Base-by-base conservation (phyloP, 2,113 vertebrate species). In the Heliornis fulica region DNA sequence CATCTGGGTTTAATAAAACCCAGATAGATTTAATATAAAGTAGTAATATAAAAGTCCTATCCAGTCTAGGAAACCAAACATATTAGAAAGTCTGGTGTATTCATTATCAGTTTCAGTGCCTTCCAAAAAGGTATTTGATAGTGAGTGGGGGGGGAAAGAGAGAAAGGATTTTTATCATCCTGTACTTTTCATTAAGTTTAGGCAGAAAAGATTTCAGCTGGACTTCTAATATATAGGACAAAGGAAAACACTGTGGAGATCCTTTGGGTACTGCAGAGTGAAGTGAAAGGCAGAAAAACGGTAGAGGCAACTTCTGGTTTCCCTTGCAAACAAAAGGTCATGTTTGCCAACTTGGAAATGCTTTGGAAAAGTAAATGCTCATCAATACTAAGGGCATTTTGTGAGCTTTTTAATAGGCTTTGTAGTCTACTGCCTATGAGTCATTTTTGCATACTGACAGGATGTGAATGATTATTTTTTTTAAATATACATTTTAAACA, bases 161-260 rank as follows among this genome's bases (percentile, higher is more conserved):
- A 63, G 29, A 56, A 70, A 43, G 41, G 29, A 20, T 29, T 92
- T 89, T 80, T 88, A 41, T 78, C 0, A 0, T 21, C 43, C 91
- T 96, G 96, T 68, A 60, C 71, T 94, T 96, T 86, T 83, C 84
- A 96, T 93, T 69, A 94, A 36, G 21, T 54, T 83, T 36, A 66
- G 46, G 45, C 48, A 29, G 75, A 71, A 90, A 36, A 65, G 21
- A 66, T 68, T 90, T 83, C 53, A 75, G 23, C 64, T 54, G 56
- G 79, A 61, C 32, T 95, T 94, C 46, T 89, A 76, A 80, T 69
- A 48, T 21, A 20, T 9, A 71, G 31, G 38, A 59, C 60, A 77
- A 43, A 85, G 22, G 28, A 66, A 69, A 83, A 86, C 61, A 26
- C 41, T 21, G 2, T 74, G 53, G n/a, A 53, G 45, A 50, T 94